Base-by-base conservation (phyloP, 1,140 invertebrate genomes). In the Hetaerina americana region DNA sequence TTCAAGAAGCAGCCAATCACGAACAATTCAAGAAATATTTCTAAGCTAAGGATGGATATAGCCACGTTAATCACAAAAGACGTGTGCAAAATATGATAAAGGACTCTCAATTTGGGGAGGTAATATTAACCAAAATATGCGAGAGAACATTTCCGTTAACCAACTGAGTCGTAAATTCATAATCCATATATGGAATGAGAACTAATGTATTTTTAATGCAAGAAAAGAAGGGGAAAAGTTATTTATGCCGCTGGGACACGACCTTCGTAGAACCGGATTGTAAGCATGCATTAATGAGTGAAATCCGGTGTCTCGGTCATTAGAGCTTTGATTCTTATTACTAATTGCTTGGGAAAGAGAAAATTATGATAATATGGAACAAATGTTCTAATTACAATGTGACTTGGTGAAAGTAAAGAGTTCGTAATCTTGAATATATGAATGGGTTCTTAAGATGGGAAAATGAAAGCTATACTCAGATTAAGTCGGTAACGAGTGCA, bases 191-290 rank as follows among this genome's bases (percentile, higher is more conserved):
- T 18, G 40, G 40, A n/a, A 57, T 57, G 15, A n/a, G 40, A 57
- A 57, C 40, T 57, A 57, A 57, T 57, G 40, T 57, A 57, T 57
- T 57, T 57, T 57, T 57, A 57, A 57, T 57, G 40, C 40, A 57
- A n/a, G 2, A 5, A 57, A 1, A n/a, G 40, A 57, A 12, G 40
- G 15, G 40, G 40, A 57, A 57, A 57, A 57, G 40, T 57, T 57
- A 57, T 57, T 57, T 57, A 57, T 57, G 40, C 22, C 22, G 40
- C 22, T 57, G 40, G 22, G 22, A 57, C 40, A 12, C 40, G 40
- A 57, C 40, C 40, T 57, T 57, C 40, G 40, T 57, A 57, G 40
- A 57, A 57, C 40, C 40, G 40, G 40, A 57, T 57, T 57, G 40
- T 12, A 57, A 12, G 10, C 22, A 5, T n/a, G 40, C 40, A 57